Conservation (phyloP, 1,140 invertebrate genomes). For the Drosophila melanica region DNA sequence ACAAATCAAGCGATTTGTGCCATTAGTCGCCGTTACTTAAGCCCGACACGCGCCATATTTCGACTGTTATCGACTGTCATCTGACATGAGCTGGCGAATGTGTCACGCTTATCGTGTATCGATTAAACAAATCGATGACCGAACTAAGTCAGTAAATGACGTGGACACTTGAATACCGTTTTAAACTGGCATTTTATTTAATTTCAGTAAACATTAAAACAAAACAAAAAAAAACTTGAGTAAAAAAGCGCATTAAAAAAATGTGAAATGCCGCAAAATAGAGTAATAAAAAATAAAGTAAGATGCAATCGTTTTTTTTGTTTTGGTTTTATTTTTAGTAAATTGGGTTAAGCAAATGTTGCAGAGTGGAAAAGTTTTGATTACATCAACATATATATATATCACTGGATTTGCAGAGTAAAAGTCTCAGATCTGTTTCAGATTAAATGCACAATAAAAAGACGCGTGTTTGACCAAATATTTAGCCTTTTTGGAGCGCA, state of each 20-base stretch:
- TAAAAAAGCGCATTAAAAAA: slow-evolving; percentile 11
- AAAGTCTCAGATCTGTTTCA: slow-evolving; percentile 13
- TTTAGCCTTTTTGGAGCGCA: slow-evolving; percentile 18
- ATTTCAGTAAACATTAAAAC: slow-evolving; percentile 5
- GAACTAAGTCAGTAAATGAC: background rate
- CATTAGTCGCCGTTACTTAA: slow-evolving; percentile 39
- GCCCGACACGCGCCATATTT: slow-evolving; percentile 59
- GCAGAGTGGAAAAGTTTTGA: slow-evolving; percentile 33
- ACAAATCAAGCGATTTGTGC: slow-evolving; percentile 25
- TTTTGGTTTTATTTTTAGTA: background rate
- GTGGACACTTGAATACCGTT: background rate
- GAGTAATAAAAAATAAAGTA: too few species aligned
- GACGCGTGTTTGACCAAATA: slow-evolving; percentile 9
- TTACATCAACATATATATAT: slow-evolving; percentile 21
- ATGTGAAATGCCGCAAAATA: background rate
- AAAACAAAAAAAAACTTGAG: slow-evolving; percentile 8
- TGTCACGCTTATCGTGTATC: slow-evolving; percentile 5
- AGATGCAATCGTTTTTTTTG: slow-evolving; percentile 2
- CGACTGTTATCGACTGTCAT: slow-evolving; percentile 1
- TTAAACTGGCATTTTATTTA: background rate
- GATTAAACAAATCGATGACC: slow-evolving; percentile 1
- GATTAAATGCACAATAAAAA: slow-evolving; percentile 4
- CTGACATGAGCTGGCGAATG: slow-evolving; percentile 8
- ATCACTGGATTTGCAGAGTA: background rate
- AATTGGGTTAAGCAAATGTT: slow-evolving; percentile 31